Evolutionary conservation across 2,888 invertebrate genomes (phyloP).

Genomic region (Mythimna albipuncta): DNA sequence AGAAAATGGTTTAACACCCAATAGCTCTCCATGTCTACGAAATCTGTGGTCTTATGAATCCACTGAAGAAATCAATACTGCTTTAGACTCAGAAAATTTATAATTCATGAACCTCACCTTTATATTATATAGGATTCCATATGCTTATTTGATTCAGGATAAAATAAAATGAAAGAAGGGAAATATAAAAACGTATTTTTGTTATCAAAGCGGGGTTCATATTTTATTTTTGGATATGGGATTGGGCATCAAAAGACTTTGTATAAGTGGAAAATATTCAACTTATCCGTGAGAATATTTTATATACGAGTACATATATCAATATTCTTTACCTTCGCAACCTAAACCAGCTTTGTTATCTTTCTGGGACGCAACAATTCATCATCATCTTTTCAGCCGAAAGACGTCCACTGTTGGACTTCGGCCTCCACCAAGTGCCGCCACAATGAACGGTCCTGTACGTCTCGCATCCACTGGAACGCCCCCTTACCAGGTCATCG

Average conservation of each 20-base stretch:
- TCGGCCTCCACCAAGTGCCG: too few relatives aligned
- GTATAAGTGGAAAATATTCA: background rate
- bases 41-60: slow-evolving; percentile 9
- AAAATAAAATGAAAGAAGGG: slow-evolving; percentile 25
- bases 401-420: too few relatives aligned
- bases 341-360: too few relatives aligned
- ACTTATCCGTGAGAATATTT: too few relatives aligned
- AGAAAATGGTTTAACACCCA: background rate
- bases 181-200: slow-evolving; percentile 24
- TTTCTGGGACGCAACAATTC: too few relatives aligned
- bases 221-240: slow-evolving; percentile 6
- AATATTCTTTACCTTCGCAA: too few relatives aligned
- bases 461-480: too few relatives aligned
- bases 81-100: slow-evolving; percentile 40
- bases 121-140: slow-evolving; percentile 38
- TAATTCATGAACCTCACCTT: slow-evolving; percentile 50
- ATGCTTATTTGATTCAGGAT: slow-evolving; percentile 39
- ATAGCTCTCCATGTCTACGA: slow-evolving; percentile 16
- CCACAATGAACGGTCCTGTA: too few relatives aligned
- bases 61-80: slow-evolving; percentile 47
- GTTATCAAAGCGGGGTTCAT: slow-evolving; percentile 15
- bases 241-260: background rate
- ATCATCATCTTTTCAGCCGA: too few relatives aligned
- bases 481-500: too few relatives aligned
- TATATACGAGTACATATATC: too few relatives aligned